Conservation (phyloP, 2,888 invertebrate species). For the Rhingia campestris region DNA sequence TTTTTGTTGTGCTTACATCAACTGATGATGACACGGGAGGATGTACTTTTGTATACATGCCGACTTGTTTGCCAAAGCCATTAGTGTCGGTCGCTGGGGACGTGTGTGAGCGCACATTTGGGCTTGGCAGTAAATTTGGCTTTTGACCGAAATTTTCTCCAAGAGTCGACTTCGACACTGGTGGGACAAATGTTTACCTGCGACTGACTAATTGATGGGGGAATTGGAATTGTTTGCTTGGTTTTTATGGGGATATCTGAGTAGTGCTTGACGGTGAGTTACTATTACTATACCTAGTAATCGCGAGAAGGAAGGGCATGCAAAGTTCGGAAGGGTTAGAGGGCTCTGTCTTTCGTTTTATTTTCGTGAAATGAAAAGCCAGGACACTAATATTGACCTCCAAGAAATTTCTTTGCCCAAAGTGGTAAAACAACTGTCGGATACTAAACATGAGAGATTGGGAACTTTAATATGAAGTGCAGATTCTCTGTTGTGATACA, state of each 20-base stretch:
- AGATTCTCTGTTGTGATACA: no score
- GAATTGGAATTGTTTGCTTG: neutral
- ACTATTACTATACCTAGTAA: neutral
- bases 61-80: slow-evolving; percentile 20
- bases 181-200: slow-evolving; percentile 16
- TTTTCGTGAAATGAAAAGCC: no score
- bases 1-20: slow-evolving; percentile 2
- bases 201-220: slow-evolving; percentile 23
- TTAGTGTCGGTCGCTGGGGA: neutral
- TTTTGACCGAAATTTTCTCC: slow-evolving; percentile 8
- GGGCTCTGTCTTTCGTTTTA: no score
- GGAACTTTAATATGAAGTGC: no score
- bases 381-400: no score
- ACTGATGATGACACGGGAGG: slow-evolving; percentile 43
- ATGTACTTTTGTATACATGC: neutral
- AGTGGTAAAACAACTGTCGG: no score
- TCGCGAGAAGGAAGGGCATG: no score
- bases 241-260: neutral
- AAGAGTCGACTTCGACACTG: neutral
- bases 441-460: no score
- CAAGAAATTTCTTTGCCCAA: no score
- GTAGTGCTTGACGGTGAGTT: neutral
- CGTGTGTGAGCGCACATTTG: slow-evolving; percentile 8
- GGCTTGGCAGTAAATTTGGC: slow-evolving; percentile 24
- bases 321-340: no score